phyloP scores from a whole-genome alignment of 1,140 invertebrate species.

The Piezodorus guildinii region DNA sequence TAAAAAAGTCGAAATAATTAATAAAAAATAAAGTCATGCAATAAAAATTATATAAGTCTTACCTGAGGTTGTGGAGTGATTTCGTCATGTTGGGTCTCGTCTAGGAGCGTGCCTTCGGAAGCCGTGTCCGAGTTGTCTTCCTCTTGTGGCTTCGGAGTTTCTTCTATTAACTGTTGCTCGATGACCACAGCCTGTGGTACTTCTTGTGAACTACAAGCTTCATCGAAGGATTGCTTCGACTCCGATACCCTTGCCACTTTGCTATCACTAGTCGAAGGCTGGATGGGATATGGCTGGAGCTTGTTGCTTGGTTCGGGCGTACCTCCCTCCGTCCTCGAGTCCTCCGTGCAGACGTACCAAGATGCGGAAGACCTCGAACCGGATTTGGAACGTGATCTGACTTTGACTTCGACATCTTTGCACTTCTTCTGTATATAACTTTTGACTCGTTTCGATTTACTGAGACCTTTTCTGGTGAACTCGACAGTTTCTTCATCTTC shows the following conservation, averaged over 20 bases:
- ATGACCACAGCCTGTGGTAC: background rate
- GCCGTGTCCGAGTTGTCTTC: constrained; percentile 16
- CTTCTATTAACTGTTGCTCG: background rate
- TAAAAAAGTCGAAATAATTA: no score
- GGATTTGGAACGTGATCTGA: constrained; percentile 14
- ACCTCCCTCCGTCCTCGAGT: constrained; percentile 21
- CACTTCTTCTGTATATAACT: constrained; percentile 24
- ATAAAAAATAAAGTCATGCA: no score
- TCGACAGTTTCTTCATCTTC: constrained; percentile 11
- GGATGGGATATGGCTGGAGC: background rate
- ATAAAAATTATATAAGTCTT: background rate
- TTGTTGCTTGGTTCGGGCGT: background rate
- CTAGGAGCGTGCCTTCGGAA: constrained; percentile 13
- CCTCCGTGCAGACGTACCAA: constrained; percentile 19
- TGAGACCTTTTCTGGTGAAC: constrained; percentile 10
- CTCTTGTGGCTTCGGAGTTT: background rate
- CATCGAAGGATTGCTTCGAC: background rate
- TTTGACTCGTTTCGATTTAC: constrained; percentile 24
- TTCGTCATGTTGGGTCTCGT: constrained; percentile 11
- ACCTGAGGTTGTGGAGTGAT: constrained; percentile 2
- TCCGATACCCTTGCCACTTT: background rate
- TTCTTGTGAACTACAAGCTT: background rate
- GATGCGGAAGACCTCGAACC: constrained; percentile 12
- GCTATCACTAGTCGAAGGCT: background rate
- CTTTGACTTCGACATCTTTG: constrained; percentile 18